A percentile compares a stretch with the other conserved stretches of the same genome.
phyloP scores from a whole-genome alignment of 1,140 invertebrate species.

The Zaprionus capensis region DNA sequence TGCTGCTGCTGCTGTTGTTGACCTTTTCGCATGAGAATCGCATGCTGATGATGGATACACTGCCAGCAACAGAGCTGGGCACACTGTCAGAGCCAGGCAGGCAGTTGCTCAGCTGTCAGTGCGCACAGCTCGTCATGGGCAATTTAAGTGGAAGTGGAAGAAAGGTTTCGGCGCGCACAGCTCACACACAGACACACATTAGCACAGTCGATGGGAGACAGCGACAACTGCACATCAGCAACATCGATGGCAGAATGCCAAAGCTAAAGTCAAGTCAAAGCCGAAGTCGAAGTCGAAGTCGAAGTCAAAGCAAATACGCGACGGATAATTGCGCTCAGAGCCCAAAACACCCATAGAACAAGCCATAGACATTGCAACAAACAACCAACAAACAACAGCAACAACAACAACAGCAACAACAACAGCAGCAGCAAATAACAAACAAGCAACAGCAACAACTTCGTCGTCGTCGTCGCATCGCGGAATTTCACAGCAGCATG shows the following conservation, averaged over 20 bases:
- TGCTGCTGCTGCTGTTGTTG: conserved; percentile 47
- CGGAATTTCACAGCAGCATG: conserved; percentile 79
- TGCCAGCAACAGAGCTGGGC: conserved; percentile 32
- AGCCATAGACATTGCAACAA: conserved; percentile 42
- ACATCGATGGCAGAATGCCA: conserved; percentile 47
- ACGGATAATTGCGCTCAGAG: conserved; percentile 52
- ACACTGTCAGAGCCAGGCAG: conserved; percentile 36
- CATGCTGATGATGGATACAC: conserved; percentile 74
- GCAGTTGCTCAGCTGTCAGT: conserved; percentile 71
- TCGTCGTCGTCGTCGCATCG: conserved; percentile 49
- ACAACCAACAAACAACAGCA: conserved; percentile 18
- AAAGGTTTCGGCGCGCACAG: conserved; percentile 45
- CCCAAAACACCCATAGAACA: conserved; percentile 44
- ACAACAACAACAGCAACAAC: conserved; percentile 18
- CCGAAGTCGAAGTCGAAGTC: conserved; percentile 23
- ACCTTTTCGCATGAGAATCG: conserved; percentile 80
- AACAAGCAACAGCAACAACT: conserved; percentile 38
- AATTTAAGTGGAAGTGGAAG: conserved; percentile 75
- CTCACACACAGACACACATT: conserved; percentile 13
- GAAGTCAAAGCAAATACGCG: conserved; percentile 46
- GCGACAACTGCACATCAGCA: conserved; percentile 24
- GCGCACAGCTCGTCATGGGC: conserved; percentile 75
- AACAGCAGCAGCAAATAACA: conserved; percentile 6
- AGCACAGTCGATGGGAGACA: not conserved
- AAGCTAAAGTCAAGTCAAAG: conserved; percentile 34